phyloP scores from a whole-genome alignment of 2,113 vertebrate species.

The Callopanchax toddi region DNA sequence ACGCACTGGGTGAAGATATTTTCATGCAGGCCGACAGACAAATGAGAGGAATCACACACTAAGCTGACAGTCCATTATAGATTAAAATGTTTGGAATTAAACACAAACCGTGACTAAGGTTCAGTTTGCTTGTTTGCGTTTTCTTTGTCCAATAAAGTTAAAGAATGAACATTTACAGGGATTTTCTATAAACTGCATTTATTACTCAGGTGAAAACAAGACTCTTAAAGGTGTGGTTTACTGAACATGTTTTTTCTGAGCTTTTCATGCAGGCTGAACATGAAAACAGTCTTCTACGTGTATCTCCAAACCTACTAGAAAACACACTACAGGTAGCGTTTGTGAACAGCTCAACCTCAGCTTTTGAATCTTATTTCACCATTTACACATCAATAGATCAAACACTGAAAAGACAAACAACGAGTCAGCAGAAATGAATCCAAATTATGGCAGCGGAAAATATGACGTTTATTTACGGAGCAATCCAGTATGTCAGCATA shows the following conservation, averaged over 20 bases:
- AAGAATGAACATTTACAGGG: not conserved
- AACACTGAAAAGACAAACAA: constrained; percentile 44
- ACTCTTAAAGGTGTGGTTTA: not conserved
- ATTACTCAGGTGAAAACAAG: not conserved
- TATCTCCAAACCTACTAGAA: constrained; percentile 12
- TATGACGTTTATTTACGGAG: constrained; percentile 49
- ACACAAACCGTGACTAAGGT: not conserved
- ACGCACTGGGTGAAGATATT: constrained; percentile 45
- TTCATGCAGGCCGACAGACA: constrained; percentile 41
- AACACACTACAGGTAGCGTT: constrained; percentile 21
- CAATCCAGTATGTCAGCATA: constrained; percentile 52
- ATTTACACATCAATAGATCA: constrained; percentile 52
- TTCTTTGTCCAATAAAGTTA: not conserved
- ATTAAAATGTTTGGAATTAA: not conserved
- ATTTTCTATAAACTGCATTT: too few species aligned
- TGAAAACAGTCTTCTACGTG: too few species aligned
- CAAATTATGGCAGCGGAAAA: constrained; percentile 45
- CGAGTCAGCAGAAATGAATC: constrained; percentile 52
- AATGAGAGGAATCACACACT: constrained; percentile 57
- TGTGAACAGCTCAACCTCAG: constrained; percentile 21
- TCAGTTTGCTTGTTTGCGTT: not conserved
- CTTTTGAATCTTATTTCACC: constrained; percentile 13
- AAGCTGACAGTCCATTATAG: constrained; percentile 30
- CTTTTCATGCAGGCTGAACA: too few species aligned
- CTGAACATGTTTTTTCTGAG: too few species aligned